These are phyloP conservation scores for Catharus fuscescens DNA, from an alignment of 2,113 vertebrate species.

Conservation along the genomic window DNA sequence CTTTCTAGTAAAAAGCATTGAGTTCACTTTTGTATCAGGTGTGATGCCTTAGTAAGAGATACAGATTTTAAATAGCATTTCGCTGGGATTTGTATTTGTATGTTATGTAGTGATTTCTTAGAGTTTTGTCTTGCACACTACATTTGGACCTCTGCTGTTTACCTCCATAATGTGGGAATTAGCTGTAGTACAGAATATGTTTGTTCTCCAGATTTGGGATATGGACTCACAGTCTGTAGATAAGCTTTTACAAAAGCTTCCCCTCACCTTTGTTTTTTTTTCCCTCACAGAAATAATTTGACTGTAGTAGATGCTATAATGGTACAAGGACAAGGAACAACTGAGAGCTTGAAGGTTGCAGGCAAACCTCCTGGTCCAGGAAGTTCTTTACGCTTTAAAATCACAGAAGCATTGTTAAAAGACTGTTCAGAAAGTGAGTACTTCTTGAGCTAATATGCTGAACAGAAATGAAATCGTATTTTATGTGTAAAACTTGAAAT, in stretches of 20 bases:
- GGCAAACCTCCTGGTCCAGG: slow-evolving; percentile 89
- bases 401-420: slow-evolving; percentile 93
- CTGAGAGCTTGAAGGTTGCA: slow-evolving; percentile 88
- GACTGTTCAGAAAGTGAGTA: slow-evolving; percentile 96
- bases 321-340: slow-evolving; percentile 91
- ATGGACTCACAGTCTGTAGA: neutral
- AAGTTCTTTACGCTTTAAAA: slow-evolving; percentile 95
- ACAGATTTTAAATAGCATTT: neutral
- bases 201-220: neutral
- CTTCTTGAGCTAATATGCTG: neutral
- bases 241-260: neutral
- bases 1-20: neutral
- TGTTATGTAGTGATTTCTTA: neutral
- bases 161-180: neutral
- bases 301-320: slow-evolving; percentile 91
- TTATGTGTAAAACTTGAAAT: neutral
- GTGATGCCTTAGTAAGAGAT: neutral
- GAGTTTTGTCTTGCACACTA: neutral
- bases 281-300: slow-evolving; percentile 88
- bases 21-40: neutral
- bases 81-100: neutral
- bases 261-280: neutral
- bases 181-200: neutral
- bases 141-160: neutral
- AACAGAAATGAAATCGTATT: neutral